A percentile compares a stretch with the other conserved stretches of the same genome.
These are phyloP conservation scores for Halocynthia aurantium DNA, from an alignment of 23 tunicate species.

Conservation along the genomic window DNA sequence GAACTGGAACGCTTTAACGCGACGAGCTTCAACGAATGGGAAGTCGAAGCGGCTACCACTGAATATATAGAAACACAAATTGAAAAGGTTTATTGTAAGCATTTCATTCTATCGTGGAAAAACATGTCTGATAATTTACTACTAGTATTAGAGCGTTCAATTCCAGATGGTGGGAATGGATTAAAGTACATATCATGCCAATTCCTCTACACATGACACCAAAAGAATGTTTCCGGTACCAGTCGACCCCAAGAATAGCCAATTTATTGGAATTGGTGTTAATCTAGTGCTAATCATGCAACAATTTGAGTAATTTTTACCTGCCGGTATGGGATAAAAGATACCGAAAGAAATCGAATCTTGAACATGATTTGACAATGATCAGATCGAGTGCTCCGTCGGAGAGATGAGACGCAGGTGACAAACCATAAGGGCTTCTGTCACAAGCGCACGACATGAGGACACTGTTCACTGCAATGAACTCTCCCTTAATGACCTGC, in stretches of 20 bases:
- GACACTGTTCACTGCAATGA: constrained; percentile 64
- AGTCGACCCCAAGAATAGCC: too few species aligned
- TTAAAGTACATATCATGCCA: too few species aligned
- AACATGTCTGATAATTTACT: too few species aligned
- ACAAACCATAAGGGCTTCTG: constrained; percentile 61
- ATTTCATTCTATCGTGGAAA: too few species aligned
- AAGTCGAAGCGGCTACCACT: constrained; percentile 71
- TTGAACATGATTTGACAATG: constrained; percentile 50
- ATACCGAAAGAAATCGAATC: constrained; percentile 44
- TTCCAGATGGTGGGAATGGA: too few species aligned
- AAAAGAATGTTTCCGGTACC: too few species aligned
- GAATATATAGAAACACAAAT: background rate
- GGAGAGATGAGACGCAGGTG: constrained; percentile 80
- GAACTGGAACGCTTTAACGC: constrained; percentile 74
- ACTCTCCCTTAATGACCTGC: constrained; percentile 60
- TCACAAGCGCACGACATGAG: constrained; percentile 82
- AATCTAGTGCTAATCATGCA: too few species aligned
- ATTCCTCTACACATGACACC: too few species aligned
- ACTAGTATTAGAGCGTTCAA: too few species aligned
- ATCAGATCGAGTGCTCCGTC: constrained; percentile 87
- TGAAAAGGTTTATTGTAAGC: too few species aligned
- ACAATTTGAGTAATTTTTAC: background rate
- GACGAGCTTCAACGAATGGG: constrained; percentile 77
- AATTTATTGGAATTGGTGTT: too few species aligned
- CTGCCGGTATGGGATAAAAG: constrained; percentile 10